Evolutionary conservation across 1,140 invertebrate species (phyloP).

Genomic region (Belonocnema kinseyi): DNA sequence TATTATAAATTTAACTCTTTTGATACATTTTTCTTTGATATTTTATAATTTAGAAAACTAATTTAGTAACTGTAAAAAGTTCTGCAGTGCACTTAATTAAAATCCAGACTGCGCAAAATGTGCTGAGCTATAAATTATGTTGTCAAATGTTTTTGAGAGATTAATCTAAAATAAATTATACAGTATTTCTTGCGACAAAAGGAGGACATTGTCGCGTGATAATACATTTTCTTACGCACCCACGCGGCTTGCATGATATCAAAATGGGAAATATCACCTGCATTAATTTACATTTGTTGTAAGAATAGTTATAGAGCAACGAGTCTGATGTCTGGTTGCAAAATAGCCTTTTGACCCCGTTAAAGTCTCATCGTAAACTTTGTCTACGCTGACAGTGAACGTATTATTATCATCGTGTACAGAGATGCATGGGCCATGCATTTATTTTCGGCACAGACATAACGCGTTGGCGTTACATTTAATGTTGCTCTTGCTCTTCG

Average conservation of each 20-base stretch:
- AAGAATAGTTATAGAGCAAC: neutral
- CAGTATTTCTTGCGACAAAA: slow-evolving; percentile 2
- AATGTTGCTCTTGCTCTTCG: neutral
- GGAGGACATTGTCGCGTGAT: slow-evolving; percentile 1
- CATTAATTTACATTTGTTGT: slow-evolving; percentile 17
- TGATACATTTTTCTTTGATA: too few species aligned
- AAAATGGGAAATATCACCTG: slow-evolving; percentile 15
- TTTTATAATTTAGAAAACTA: too few species aligned
- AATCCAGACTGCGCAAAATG: too few species aligned
- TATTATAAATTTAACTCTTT: too few species aligned
- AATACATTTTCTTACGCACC: slow-evolving; percentile 8
- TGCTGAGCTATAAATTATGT: too few species aligned
- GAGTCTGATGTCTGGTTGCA: neutral
- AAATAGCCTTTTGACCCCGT: slow-evolving; percentile 29
- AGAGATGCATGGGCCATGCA: slow-evolving; percentile 7
- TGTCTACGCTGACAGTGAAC: slow-evolving; percentile 18
- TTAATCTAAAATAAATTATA: neutral
- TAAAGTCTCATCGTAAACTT: slow-evolving; percentile 28
- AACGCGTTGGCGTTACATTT: neutral
- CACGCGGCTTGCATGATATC: neutral
- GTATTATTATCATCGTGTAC: slow-evolving; percentile 13
- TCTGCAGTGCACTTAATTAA: too few species aligned
- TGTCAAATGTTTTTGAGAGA: neutral
- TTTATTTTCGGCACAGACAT: slow-evolving; percentile 18
- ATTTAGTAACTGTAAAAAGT: too few species aligned